Conservation (phyloP, 2,797 vertebrate species). For the Molossus alvarezi region DNA sequence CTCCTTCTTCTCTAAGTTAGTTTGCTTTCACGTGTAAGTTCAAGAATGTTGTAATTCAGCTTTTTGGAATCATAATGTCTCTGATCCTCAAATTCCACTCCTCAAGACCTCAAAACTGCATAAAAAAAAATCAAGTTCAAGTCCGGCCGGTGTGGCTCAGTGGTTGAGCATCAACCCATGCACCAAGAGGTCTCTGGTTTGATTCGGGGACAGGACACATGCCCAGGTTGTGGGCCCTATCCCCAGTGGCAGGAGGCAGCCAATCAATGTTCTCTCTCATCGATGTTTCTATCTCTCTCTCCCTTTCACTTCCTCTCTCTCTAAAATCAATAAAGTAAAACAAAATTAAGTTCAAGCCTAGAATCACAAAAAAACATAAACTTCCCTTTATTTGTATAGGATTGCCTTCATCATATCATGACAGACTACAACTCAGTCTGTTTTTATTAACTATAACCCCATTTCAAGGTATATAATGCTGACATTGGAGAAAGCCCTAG, state of each 20-base stretch:
- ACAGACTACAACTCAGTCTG: background rate
- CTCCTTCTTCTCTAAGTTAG: background rate
- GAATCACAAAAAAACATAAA: background rate
- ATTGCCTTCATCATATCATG: background rate
- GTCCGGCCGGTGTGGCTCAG: too few species aligned
- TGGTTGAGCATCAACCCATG: too few species aligned
- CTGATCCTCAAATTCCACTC: background rate
- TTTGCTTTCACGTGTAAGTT: conserved; percentile 59
- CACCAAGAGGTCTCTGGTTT: too few species aligned
- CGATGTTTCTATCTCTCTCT: too few species aligned
- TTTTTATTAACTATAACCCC: background rate
- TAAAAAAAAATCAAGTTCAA: too few species aligned
- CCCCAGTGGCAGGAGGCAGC: too few species aligned
- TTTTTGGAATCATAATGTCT: conserved; percentile 21
- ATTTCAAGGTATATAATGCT: background rate
- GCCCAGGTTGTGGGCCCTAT: too few species aligned
- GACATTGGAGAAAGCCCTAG: background rate
- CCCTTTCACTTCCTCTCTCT: too few species aligned
- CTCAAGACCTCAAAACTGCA: conserved; percentile 39
- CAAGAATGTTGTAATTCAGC: background rate
- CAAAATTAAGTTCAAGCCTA: background rate
- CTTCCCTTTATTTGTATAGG: background rate
- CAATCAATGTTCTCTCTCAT: too few species aligned
- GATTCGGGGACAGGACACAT: too few species aligned
- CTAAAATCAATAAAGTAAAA: too few species aligned